These are phyloP conservation scores for Ornithoptera alexandrae DNA, from an alignment of 2,888 invertebrate genomes.

Conservation along the genomic window DNA sequence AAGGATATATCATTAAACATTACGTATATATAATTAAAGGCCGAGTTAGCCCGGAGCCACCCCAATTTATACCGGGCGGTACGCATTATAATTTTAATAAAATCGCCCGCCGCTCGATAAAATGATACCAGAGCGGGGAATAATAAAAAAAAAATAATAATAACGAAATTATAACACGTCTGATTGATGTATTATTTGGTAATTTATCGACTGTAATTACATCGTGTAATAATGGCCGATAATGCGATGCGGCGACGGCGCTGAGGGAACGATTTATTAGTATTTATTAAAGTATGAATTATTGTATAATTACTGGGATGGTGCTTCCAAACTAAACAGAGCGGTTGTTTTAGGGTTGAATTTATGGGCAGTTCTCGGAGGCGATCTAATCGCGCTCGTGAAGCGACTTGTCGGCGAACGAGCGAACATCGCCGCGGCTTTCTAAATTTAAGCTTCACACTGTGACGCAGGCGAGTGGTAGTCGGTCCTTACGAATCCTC, in stretches of 20 bases:
- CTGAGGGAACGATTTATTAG: conserved; percentile 75
- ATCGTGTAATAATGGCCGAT: conserved; percentile 77
- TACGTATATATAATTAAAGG: conserved; percentile 77
- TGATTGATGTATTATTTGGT: conserved; percentile 80
- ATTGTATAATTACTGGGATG: conserved; percentile 78
- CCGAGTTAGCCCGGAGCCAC: conserved; percentile 71
- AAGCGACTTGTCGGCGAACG: conserved; percentile 1
- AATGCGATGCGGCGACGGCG: conserved; percentile 61
- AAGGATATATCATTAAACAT: conserved; percentile 79
- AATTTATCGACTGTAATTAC: conserved; percentile 79
- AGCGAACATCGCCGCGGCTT: not conserved
- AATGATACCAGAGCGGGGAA: conserved; percentile 35
- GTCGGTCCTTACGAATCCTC: too few species aligned
- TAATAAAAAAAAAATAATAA: conserved; percentile 60
- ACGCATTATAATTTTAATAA: conserved; percentile 78
- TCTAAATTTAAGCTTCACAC: conserved; percentile 14
- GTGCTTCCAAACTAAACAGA: conserved; percentile 76
- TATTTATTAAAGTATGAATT: conserved; percentile 80
- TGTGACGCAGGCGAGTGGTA: conserved; percentile 3
- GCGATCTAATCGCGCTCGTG: conserved; percentile 63
- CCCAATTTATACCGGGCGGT: conserved; percentile 67
- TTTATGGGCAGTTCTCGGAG: conserved; percentile 73
- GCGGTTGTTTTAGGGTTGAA: conserved; percentile 73
- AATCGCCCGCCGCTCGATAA: conserved; percentile 70
- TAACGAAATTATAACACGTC: conserved; percentile 78